Evolutionary conservation across 2,888 invertebrate genomes (phyloP), one percentile per base, ranked within the genome.

Genomic region (Agonopterix alstromeriana): DNA sequence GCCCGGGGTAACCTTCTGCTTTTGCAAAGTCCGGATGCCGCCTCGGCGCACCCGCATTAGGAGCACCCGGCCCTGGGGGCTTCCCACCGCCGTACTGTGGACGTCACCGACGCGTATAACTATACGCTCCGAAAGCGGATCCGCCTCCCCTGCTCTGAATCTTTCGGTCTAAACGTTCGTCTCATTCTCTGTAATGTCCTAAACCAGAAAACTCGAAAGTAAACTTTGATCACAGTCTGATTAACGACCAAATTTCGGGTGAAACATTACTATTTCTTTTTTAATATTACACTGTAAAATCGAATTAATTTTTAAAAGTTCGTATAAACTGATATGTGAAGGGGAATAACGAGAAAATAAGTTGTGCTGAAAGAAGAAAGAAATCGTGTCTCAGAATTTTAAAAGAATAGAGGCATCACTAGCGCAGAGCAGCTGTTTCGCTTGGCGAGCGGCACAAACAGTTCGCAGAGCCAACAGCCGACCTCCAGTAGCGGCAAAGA

Each of bases 21-120:
- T 94, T 94, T 43, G 75, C 92, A 88, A 95, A 95, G 85, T 95
- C 95, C 48, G 95, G 95, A 89, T 95, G 95, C 67, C 95, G 89
- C 61, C 95, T 90, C 43, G 93, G 94, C 63, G 94, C 93, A 46
- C 93, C 92, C 57, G 67, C 70, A 48, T 63, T 51, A 53, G 63
- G 60, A 36, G 57, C 62, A 36, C 67, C 71, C 14, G 63, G 57
- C 40, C 66, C 92, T 89, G 91, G 89, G 8, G 69, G 65, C 59
- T 83, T 83, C 45, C 76, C 80, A 50, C 78, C 81, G 55, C 79
- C 83, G 67, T 83, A 84, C 82, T 82, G 81, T 58, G 47, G 53
- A 61, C 50, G 48, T 43, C 44, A 51, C 48, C 43, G 35, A 14
- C 36, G 36, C 47, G 44, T 46, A 47, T 51, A 44, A 51, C 27